Evolutionary conservation across 1,140 invertebrate genomes (phyloP), one percentile per base, ranked within the genome.

Genomic region (Drosophila miranda): DNA sequence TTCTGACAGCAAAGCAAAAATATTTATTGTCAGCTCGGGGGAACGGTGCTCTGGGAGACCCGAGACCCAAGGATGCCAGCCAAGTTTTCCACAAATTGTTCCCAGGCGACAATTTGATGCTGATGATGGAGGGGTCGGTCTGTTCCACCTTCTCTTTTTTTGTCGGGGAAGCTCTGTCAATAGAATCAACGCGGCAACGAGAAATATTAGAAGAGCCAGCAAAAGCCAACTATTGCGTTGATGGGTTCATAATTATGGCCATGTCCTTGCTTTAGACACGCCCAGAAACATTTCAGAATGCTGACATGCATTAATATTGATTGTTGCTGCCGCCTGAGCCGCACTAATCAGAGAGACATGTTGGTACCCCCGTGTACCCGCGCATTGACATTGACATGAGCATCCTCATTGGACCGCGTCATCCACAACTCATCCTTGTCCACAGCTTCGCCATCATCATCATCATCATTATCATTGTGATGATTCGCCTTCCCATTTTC

Each of bases 251-350:
- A 74, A 75, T 66, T 74, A 66, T 46, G 71, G 41, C 46, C 44
- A 38, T 58, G 69, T 62, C 69, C 69, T 62, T 73, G 68, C 30
- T 6, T 23, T 28, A n/a, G 11, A 30, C 30, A 53, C 50, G 23
- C 51, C 30, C 49, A 38, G 48, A 41, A 21, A 49, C 61, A 66
- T 43, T 49, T 52, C 55, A 49, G 72, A 63, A 55, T 49, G 71
- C 72, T 68, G 72, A 75, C 72, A 75, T 75, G 72, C 55, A 73
- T 64, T 74, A 74, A 64, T 57, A 73, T 68, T 66, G 60, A 75
- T 66, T 74, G 52, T 74, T 72, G 68, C 41, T 72, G 69, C 72
- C 68, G 51, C 68, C 16, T 54, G 30, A 72, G 72, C 68, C 68
- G 69, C 69, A 72, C 68, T 75, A 66, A 75, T 58, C 72, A 74